These are phyloP conservation scores for Pogonus chalceus DNA, from an alignment of 1,140 invertebrate genomes.

Conservation along the genomic window DNA sequence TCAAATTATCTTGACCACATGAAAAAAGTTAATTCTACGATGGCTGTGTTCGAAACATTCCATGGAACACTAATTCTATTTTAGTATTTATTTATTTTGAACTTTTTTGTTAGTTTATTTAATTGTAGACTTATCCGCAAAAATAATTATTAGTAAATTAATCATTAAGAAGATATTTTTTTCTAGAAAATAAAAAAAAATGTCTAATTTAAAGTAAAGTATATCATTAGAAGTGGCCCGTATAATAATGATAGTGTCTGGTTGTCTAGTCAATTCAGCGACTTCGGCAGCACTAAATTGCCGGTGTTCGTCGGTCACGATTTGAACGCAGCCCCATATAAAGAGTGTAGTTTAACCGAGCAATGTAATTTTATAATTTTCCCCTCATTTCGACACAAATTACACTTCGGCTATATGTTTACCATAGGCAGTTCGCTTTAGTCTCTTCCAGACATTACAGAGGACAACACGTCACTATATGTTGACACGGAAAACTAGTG, in stretches of 20 bases:
- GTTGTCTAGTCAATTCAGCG: background rate
- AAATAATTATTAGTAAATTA: no score
- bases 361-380: conserved; percentile 40
- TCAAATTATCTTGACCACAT: conserved; percentile 26
- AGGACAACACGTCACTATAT: background rate
- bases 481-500: background rate
- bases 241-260: no score
- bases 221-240: no score
- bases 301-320: background rate
- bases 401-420: conserved; percentile 33
- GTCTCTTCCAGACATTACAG: background rate
- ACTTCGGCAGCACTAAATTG: background rate
- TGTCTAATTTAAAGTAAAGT: no score
- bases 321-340: conserved; percentile 26
- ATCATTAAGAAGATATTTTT: no score
- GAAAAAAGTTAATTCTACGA: conserved; percentile 26
- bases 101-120: no score
- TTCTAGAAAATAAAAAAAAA: no score
- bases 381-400: conserved; percentile 39
- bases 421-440: conserved; percentile 1
- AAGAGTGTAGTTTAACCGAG: conserved; percentile 32
- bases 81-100: conserved; percentile 23
- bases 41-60: conserved; percentile 19
- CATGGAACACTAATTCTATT: conserved; percentile 4
- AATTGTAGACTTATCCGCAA: no score